Base-by-base conservation (phyloP, 2,888 invertebrate species). In the Mythimna vitellina region DNA sequence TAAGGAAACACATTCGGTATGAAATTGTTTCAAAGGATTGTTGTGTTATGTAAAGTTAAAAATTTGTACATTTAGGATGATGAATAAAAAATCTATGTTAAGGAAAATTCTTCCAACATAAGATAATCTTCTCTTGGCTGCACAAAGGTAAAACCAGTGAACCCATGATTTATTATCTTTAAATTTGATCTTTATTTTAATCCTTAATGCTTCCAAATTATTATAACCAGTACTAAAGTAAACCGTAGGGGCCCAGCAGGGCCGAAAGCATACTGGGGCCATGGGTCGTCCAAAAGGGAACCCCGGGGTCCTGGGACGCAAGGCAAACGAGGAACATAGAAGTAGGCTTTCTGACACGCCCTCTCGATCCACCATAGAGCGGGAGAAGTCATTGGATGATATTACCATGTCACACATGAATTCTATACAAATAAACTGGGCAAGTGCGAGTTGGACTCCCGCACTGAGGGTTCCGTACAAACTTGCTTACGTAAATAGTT, bases 11-110 rank as follows among this genome's bases (percentile, higher is more conserved):
- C n/a, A 58, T 25, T 60, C 10, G 10, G 32, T 38, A 60, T 57
- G 32, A 67, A 73, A 78, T 70, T 68, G 29, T 69, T 75, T 60
- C 38, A 53, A 29, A 53, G 17, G n/a, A 35, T 56, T 73, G 56
- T 49, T 22, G 14, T 63, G 35, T 38, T 60, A 22, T 7, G 29
- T 58, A 14, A 20, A 46, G 46, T 29, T 32, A 1, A 32, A 4
- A 57, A 57, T 32, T 32, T 17, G 6, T 49, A 49, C 20, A 49
- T 7, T 20, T 20, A 20, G 1, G 17, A 51, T 49, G 49, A 51
- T 51, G 49, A 51, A 20, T n/a, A 51, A 8, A 9, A 51, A n/a
- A 8, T n/a, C 0, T 20, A 1, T 7, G 1, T 46, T 6, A 17
- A 5, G 14, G 63, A 35, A 7, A 35, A 35, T 12, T 7, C 35